Conservation (phyloP, 2,797 vertebrate genomes). For the Coregonus ussuriensis region DNA sequence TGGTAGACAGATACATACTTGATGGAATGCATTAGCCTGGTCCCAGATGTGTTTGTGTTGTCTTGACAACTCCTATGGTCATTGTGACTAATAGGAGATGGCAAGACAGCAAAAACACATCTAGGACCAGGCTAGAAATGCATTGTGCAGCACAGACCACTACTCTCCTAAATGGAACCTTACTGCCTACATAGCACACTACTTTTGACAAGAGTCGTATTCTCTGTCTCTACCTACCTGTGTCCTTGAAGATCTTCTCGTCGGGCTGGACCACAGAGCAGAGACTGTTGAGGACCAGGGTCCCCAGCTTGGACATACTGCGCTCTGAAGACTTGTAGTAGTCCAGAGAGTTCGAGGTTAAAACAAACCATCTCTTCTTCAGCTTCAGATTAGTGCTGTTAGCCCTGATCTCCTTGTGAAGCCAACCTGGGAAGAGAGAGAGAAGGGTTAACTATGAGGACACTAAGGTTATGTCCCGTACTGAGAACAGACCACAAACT, state of each 20-base stretch:
- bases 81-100: no score
- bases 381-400: slow-evolving; percentile 89
- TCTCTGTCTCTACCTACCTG: slow-evolving; percentile 72
- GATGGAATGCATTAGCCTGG: no score
- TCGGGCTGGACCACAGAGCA: slow-evolving; percentile 89
- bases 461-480: neutral
- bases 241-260: slow-evolving; percentile 89
- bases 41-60: no score
- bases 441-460: neutral
- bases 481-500: neutral
- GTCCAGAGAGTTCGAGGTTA: slow-evolving; percentile 87
- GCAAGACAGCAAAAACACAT: no score
- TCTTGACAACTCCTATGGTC: no score
- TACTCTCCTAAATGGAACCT: no score
- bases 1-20: no score
- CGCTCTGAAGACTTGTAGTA: slow-evolving; percentile 91
- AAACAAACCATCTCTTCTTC: slow-evolving; percentile 94
- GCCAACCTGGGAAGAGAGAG: slow-evolving; percentile 78
- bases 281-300: slow-evolving; percentile 90
- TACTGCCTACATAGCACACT: neutral
- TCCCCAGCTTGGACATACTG: slow-evolving; percentile 85
- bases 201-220: no score
- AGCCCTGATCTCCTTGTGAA: slow-evolving; percentile 89
- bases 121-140: no score
- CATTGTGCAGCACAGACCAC: no score